These are phyloP conservation scores for Corythornis leucogaster DNA, from an alignment of 2,797 vertebrate genomes.

Conservation along the genomic window DNA sequence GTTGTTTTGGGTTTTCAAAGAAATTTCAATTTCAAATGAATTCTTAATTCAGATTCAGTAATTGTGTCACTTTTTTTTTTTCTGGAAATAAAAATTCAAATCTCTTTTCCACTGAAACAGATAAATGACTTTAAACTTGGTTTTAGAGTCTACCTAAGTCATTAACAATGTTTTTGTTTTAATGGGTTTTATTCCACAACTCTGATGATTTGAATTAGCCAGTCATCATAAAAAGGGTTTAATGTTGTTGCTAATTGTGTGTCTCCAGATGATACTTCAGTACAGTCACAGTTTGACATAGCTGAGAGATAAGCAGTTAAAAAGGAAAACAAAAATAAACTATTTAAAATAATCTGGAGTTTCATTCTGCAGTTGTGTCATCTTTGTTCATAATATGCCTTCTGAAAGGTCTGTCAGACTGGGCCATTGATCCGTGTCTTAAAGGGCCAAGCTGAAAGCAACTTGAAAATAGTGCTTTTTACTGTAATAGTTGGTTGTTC, in stretches of 20 bases:
- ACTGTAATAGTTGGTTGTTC: not conserved
- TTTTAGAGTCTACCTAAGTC: not conserved
- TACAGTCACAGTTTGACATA: not conserved
- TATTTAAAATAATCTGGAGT: not conserved
- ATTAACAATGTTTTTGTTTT: not conserved
- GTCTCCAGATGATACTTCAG: not conserved
- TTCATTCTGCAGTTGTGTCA: not conserved
- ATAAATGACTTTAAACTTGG: not conserved
- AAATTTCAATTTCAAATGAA: not conserved
- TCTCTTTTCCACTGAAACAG: not conserved
- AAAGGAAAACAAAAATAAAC: not conserved
- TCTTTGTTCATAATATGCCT: not conserved
- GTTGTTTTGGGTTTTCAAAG: not conserved
- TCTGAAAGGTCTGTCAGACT: not conserved
- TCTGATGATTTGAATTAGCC: not conserved
- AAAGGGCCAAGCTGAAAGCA: not conserved
- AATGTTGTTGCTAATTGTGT: not conserved
- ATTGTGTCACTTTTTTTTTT: not conserved
- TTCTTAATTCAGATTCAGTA: slow-evolving; percentile 8
- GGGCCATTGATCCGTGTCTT: not conserved
- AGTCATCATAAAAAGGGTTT: not conserved
- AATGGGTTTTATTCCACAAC: not conserved
- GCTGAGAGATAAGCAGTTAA: not conserved
- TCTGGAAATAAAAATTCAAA: not conserved
- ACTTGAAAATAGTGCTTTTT: not conserved